Conservation (phyloP, 2,888 invertebrate genomes). For the Melipona bicolor region DNA sequence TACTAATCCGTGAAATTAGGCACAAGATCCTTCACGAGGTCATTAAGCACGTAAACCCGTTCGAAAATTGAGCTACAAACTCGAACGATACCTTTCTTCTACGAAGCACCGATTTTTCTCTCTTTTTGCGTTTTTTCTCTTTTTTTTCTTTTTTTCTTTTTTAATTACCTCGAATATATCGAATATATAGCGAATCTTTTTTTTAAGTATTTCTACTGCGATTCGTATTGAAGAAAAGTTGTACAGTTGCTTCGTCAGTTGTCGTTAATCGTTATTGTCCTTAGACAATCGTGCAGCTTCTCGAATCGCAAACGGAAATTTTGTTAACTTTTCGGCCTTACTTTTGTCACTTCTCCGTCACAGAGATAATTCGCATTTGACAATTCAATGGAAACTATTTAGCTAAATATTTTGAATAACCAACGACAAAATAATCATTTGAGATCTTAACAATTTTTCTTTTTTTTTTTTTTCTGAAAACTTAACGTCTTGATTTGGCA, state of each 20-base stretch:
- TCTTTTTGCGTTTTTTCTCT: neutral
- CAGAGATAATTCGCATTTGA: slow-evolving; percentile 15
- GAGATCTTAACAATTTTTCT: slow-evolving; percentile 50
- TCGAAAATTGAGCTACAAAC: slow-evolving; percentile 30
- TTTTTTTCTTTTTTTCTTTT: neutral
- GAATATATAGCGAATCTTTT: neutral
- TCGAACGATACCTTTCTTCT: slow-evolving; percentile 3
- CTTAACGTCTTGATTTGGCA: slow-evolving; percentile 54
- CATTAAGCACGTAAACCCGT: slow-evolving; percentile 64
- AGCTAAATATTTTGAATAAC: slow-evolving; percentile 48
- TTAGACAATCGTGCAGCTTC: slow-evolving; percentile 27
- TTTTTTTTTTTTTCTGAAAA: slow-evolving; percentile 9
- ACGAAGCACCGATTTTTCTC: slow-evolving; percentile 16
- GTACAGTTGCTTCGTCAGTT: slow-evolving; percentile 7
- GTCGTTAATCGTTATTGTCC: slow-evolving; percentile 32
- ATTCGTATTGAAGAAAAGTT: slow-evolving; percentile 8
- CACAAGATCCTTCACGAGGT: slow-evolving; percentile 59
- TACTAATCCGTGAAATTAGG: neutral
- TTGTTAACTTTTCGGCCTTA: neutral
- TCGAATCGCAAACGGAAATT: slow-evolving; percentile 9
- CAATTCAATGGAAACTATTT: slow-evolving; percentile 35
- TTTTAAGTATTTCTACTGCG: neutral
- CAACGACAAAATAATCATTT: slow-evolving; percentile 46
- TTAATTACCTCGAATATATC: neutral
- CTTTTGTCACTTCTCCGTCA: neutral